Evolutionary conservation across 1,140 invertebrate genomes (phyloP), one percentile per base, ranked within the genome.

Genomic region (Euborellia annulipes): DNA sequence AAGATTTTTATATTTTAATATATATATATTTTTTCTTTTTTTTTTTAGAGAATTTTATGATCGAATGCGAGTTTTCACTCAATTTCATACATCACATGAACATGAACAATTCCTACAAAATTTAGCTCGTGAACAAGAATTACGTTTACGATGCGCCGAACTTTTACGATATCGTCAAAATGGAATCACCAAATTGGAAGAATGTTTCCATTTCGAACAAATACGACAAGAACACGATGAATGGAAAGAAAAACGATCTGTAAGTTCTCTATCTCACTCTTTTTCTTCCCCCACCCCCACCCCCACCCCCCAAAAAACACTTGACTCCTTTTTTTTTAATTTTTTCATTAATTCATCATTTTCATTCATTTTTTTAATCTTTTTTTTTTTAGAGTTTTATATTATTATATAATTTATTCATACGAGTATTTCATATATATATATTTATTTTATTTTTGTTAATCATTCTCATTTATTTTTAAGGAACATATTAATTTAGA

Each of bases 11-110:
- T n/a, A n/a, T n/a, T n/a, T n/a, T n/a, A n/a, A n/a, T n/a, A n/a
- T n/a, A n/a, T n/a, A n/a, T n/a, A 13, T 42, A 4, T 19, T 43
- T 40, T 34, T 50, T 48, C 38, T 41, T 36, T 36, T 38, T 45
- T 46, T 45, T 55, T 53, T 14, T 50, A 81, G 80, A 49, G 80
- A 84, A 52, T 78, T 85, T 54, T 69, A 76, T 19, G 87, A 93
- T 49, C 78, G 81, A 40, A 74, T 92, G 60, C 73, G 83, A 34
- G 75, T 81, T 36, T 87, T 89, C 59, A 79, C 84, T 19, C 88
- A 91, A 59, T 92, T 93, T 67, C 82, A 86, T 56, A 82, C 84
- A 1, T 73, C 79, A 22, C 70, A 77, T 48, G 88, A 93, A 64
- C 82, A 91, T 56, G 78, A 85, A 50, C 74, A 80, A 47, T 75